Evolutionary conservation across 2,113 vertebrate species (phyloP).

Genomic region (Tretioscincus oriximinensis): DNA sequence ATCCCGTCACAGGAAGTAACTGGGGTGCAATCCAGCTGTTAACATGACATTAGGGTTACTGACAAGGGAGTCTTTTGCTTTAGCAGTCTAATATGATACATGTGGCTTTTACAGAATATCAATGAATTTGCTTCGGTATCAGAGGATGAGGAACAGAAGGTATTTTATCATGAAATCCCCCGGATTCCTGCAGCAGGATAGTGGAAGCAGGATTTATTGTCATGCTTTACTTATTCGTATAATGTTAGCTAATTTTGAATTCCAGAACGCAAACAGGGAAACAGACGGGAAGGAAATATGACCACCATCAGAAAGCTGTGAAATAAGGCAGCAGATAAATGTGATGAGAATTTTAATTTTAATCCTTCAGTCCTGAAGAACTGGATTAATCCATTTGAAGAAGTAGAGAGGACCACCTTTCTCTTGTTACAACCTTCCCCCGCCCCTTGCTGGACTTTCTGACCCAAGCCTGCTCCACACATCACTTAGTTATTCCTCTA

Average conservation of each 20-base stretch:
- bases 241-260: neutral
- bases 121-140: rapidly evolving
- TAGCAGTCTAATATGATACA: neutral
- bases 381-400: neutral
- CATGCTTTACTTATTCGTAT: neutral
- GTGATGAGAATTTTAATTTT: neutral
- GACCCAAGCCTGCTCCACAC: too few species aligned
- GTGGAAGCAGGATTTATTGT: neutral
- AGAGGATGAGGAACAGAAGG: neutral
- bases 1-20: neutral
- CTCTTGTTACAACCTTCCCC: neutral
- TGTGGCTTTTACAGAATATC: neutral
- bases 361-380: too few species aligned
- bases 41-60: neutral
- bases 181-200: neutral
- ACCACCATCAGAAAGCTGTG: too few species aligned
- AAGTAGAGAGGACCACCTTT: too few species aligned
- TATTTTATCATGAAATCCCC: neutral
- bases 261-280: neutral
- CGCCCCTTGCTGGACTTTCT: too few species aligned
- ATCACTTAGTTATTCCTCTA: too few species aligned
- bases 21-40: neutral
- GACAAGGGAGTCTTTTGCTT: neutral
- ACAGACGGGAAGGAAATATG: neutral
- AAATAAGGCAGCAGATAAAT: neutral